Conservation (phyloP, 2,797 vertebrate species). For the Alca torda region DNA sequence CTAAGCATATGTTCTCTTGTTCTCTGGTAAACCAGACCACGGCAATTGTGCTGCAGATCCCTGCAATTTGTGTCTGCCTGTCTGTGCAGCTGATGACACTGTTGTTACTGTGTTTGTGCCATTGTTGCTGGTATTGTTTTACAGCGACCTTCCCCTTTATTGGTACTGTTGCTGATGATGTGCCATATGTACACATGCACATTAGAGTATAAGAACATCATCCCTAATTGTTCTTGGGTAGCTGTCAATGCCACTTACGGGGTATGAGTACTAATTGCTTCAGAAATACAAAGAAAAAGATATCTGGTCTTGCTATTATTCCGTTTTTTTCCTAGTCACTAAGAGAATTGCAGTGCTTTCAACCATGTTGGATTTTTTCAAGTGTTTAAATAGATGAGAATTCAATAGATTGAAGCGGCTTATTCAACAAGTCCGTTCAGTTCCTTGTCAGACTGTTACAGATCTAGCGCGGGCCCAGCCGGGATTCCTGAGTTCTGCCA, state of each 20-base stretch:
- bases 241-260: constrained; percentile 30
- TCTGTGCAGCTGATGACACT: constrained; percentile 45
- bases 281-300: constrained; percentile 38
- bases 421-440: not conserved
- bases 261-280: constrained; percentile 38
- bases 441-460: not conserved
- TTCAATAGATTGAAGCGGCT: not conserved
- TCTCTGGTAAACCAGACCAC: not conserved
- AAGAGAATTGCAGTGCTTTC: not conserved
- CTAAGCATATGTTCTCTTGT: constrained; percentile 10
- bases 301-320: constrained; percentile 26
- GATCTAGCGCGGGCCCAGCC: not conserved
- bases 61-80: constrained; percentile 21
- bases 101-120: not conserved
- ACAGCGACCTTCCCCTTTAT: constrained; percentile 36
- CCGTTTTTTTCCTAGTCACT: not conserved
- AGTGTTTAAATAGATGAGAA: constrained; percentile 20
- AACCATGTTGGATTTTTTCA: constrained; percentile 2
- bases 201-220: constrained; percentile 34
- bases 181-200: constrained; percentile 51
- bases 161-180: constrained; percentile 34
- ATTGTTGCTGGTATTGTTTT: constrained; percentile 26
- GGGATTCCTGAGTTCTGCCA: not conserved
- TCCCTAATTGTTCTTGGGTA: constrained; percentile 47
- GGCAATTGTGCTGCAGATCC: not conserved